Evolutionary conservation across 1,140 invertebrate genomes (phyloP).

Genomic region (Tigriopus japonicus): DNA sequence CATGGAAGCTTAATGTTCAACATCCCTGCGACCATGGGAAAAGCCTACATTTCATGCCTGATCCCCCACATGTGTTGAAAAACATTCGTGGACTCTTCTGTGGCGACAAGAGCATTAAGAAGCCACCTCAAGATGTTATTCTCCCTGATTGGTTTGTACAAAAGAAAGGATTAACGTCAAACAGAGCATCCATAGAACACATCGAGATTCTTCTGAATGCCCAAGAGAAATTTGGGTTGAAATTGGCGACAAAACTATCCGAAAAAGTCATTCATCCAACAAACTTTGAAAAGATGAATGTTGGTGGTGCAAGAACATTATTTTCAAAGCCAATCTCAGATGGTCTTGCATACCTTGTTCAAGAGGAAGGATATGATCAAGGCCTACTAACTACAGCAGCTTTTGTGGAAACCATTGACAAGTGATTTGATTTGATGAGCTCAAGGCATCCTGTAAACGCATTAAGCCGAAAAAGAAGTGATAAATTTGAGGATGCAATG

Average conservation of each 20-base stretch:
- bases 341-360: too few relatives aligned
- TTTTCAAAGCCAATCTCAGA: neutral
- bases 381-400: too few relatives aligned
- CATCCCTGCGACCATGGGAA: neutral
- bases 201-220: neutral
- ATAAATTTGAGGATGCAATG: too few relatives aligned
- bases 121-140: neutral
- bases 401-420: too few relatives aligned
- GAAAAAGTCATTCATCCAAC: neutral
- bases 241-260: neutral
- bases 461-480: too few relatives aligned
- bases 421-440: too few relatives aligned
- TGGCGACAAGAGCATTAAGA: neutral
- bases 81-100: neutral
- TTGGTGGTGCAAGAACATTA: neutral
- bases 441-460: too few relatives aligned
- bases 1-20: neutral
- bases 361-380: too few relatives aligned
- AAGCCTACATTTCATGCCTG: neutral
- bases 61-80: neutral
- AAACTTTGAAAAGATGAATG: neutral
- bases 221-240: neutral
- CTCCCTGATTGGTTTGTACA: neutral
- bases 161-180: neutral
- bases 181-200: neutral